Percentiles rank a stretch among this genome's conserved stretches.
These are phyloP conservation scores for Acronicta alni DNA, from an alignment of 2,888 invertebrate species.

Conservation along the genomic window DNA sequence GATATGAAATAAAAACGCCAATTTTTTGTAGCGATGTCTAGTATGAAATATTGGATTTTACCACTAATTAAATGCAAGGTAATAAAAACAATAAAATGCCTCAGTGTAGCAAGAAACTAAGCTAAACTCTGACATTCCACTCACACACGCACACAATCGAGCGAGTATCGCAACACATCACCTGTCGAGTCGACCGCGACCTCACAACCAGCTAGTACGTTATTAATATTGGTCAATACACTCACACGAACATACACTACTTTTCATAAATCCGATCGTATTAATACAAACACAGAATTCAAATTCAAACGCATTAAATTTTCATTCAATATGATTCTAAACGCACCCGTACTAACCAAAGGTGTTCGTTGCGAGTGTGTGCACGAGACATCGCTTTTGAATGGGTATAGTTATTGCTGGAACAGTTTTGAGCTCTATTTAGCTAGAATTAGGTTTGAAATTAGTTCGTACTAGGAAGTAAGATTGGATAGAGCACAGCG, in stretches of 20 bases:
- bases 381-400: conserved; percentile 79
- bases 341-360: conserved; percentile 68
- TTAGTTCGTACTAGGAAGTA: conserved; percentile 81
- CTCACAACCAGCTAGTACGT: conserved; percentile 78
- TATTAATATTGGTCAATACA: conserved; percentile 86
- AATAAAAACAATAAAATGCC: conserved; percentile 55
- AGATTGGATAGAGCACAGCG: conserved; percentile 85
- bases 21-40: conserved; percentile 16
- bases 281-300: conserved; percentile 49
- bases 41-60: conserved; percentile 23
- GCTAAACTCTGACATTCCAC: conserved; percentile 85
- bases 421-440: conserved; percentile 63
- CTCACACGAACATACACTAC: conserved; percentile 63
- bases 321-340: conserved; percentile 65
- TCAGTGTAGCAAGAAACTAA: conserved; percentile 53
- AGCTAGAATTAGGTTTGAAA: conserved; percentile 58
- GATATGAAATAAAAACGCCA: conserved; percentile 22
- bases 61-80: conserved; percentile 47
- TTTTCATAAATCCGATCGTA: conserved; percentile 62
- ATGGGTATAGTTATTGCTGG: conserved; percentile 71
- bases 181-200: conserved; percentile 84
- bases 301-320: conserved; percentile 56
- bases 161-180: conserved; percentile 77
- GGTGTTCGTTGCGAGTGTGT: conserved; percentile 79
- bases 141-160: conserved; percentile 72